These are phyloP conservation scores for Sebastes vulpes DNA, from an alignment of 2,797 vertebrate species.

Conservation along the genomic window DNA sequence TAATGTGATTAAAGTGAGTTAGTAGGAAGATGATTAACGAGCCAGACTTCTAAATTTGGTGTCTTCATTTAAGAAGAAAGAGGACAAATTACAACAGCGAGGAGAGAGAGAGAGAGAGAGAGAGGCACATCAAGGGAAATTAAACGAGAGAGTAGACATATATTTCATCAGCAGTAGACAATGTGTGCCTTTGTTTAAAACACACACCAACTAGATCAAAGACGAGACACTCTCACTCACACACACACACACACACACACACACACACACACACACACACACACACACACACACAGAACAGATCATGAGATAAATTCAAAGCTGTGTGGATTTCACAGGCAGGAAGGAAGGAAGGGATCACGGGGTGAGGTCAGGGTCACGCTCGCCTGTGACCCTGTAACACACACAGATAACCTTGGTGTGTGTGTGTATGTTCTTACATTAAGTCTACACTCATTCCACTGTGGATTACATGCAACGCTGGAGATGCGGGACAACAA, in stretches of 20 bases:
- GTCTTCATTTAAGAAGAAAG: neutral
- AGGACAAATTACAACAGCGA: neutral
- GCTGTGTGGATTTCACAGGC: slow-evolving; percentile 26
- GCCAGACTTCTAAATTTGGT: neutral
- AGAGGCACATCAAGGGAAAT: neutral
- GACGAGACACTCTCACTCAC: neutral
- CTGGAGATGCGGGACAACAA: slow-evolving; percentile 54
- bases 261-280: slow-evolving; percentile 1
- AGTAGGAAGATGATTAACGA: slow-evolving; percentile 2
- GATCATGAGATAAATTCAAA: slow-evolving; percentile 28
- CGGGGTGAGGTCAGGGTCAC: slow-evolving; percentile 35
- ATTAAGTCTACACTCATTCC: slow-evolving; percentile 30
- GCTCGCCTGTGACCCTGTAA: neutral
- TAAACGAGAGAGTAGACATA: neutral
- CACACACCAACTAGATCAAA: slow-evolving; percentile 20
- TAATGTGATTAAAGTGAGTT: neutral
- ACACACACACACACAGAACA: neutral
- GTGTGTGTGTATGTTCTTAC: neutral
- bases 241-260: neutral
- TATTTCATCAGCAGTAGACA: slow-evolving; percentile 10
- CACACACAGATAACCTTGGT: slow-evolving; percentile 2
- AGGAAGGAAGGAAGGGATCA: slow-evolving; percentile 2
- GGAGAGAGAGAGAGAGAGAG: neutral
- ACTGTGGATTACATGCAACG: slow-evolving; percentile 50
- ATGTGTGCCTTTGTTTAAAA: slow-evolving; percentile 4